These are phyloP conservation scores for Congeria kusceri DNA, from an alignment of 2,888 invertebrate genomes.

Conservation along the genomic window DNA sequence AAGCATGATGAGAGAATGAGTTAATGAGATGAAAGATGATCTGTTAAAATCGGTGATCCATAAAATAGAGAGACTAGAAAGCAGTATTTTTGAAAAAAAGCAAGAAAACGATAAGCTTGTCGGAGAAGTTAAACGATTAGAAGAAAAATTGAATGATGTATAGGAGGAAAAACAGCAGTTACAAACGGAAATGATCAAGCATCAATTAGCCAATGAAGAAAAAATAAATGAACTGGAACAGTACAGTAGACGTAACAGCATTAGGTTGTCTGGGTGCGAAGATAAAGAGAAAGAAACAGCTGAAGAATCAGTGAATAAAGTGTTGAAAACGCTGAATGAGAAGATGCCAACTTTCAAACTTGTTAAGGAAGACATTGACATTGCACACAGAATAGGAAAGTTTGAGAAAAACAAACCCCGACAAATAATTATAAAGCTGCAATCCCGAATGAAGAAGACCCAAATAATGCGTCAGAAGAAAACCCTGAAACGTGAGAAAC, in stretches of 20 bases:
- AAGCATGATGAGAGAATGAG: slow-evolving; percentile 9
- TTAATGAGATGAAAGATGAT: slow-evolving; percentile 15
- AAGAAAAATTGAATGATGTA: background rate
- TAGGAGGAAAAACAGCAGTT: background rate
- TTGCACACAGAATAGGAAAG: no score
- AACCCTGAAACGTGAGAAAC: no score
- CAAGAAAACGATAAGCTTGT: slow-evolving; percentile 2
- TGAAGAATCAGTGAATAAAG: background rate
- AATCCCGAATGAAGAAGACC: no score
- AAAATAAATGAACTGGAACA: background rate
- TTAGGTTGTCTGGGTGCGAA: background rate
- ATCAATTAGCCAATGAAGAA: background rate
- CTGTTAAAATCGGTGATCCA: background rate
- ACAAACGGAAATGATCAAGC: background rate
- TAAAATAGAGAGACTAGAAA: slow-evolving; percentile 3
- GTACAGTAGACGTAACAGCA: slow-evolving; percentile 4
- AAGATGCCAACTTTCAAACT: background rate
- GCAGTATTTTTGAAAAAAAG: slow-evolving; percentile 8
- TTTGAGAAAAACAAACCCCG: no score
- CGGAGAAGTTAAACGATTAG: background rate
- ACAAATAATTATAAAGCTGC: no score
- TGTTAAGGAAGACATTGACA: background rate
- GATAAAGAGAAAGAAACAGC: slow-evolving; percentile 1
- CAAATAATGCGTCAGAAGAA: no score
- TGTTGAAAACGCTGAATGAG: background rate